Percentiles rank a stretch among this genome's conserved stretches.
phyloP scores from a whole-genome alignment of 2,888 invertebrate genomes.

The Pachymerium ferrugineum region DNA sequence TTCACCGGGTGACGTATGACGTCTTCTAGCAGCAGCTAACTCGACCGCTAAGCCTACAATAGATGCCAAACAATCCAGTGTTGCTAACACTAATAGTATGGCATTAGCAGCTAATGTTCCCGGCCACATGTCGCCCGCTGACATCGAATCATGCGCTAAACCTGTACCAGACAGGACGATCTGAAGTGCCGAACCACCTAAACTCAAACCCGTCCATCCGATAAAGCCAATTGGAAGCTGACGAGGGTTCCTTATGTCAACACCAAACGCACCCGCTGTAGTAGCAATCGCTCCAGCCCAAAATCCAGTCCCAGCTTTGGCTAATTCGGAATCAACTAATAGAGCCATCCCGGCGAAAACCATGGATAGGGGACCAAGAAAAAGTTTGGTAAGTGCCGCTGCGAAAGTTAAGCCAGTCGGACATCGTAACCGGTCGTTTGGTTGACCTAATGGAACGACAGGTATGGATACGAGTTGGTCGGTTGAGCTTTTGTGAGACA shows the following conservation, averaged over 20 bases:
- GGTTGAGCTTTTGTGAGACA: background rate
- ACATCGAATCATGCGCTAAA: constrained; percentile 20
- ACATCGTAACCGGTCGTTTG: background rate
- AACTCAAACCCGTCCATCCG: constrained; percentile 26
- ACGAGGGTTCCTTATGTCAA: background rate
- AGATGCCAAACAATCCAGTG: constrained; percentile 32
- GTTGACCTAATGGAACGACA: too few species aligned
- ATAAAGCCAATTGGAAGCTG: constrained; percentile 23
- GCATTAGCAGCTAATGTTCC: constrained; percentile 33
- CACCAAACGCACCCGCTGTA: constrained; percentile 18
- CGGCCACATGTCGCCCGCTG: background rate
- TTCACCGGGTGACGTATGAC: background rate
- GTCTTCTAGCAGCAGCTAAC: background rate
- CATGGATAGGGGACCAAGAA: constrained; percentile 16
- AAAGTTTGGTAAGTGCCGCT: constrained; percentile 29
- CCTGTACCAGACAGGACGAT: constrained; percentile 33
- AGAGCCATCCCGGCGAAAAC: constrained; percentile 33
- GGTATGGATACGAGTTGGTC: background rate
- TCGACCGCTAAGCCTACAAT: constrained; percentile 26
- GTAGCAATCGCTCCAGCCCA: constrained; percentile 33
- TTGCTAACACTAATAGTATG: constrained; percentile 30
- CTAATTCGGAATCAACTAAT: constrained; percentile 31
- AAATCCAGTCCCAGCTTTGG: constrained; percentile 32
- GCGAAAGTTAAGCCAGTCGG: background rate
- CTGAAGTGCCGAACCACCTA: constrained; percentile 31